Conservation (phyloP, 2,113 vertebrate species). For the rabbit (Oryctolagus cuniculus) region mOryCun1.1 NC_091441.1:108590001-108590500, state of each 20-base stretch:
- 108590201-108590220: background rate
- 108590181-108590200: background rate
- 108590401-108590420: background rate
- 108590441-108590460: background rate
- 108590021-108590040: background rate
- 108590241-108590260: background rate
- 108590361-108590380: background rate
- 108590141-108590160: background rate
- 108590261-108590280: fast-evolving
- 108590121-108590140: background rate
- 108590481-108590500: background rate
- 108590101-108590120: background rate
- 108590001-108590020: background rate
- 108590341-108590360: background rate
- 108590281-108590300: background rate
- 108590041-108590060: background rate
- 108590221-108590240: background rate
- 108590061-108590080: background rate
- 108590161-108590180: background rate
- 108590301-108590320: background rate
- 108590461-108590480: background rate
- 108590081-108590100: background rate
- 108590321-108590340: background rate
- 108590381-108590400: background rate
- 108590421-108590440: background rate